Percentiles rank a stretch among this genome's conserved stretches.
Conservation (phyloP, 1,140 invertebrate genomes). For the Coptotermes formosanus region DNA sequence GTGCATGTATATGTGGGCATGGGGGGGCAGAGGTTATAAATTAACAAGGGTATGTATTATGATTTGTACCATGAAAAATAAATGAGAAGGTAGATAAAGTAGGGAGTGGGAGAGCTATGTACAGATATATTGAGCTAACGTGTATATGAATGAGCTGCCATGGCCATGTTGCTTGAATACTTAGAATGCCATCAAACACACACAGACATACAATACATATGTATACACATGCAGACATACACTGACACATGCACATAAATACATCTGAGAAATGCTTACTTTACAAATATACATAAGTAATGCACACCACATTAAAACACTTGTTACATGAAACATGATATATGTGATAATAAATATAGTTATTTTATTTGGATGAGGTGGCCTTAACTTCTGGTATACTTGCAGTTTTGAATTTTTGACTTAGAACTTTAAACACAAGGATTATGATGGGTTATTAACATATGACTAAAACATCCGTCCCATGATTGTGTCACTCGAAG, state of each 20-base stretch:
- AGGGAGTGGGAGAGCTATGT: background rate
- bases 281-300: background rate
- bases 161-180: conserved; percentile 17
- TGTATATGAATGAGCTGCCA: background rate
- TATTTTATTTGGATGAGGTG: conserved; percentile 9
- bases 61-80: conserved; percentile 6
- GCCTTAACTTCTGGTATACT: conserved; percentile 4
- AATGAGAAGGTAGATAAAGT: background rate
- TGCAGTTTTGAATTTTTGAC: conserved; percentile 10
- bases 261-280: background rate
- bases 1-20: background rate
- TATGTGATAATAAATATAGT: conserved; percentile 16
- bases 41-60: background rate
- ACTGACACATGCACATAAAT: conserved; percentile 3
- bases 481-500: background rate
- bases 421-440: background rate
- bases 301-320: conserved; percentile 7
- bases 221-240: conserved; percentile 15
- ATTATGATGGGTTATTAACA: background rate
- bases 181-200: background rate
- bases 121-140: background rate
- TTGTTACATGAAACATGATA: background rate
- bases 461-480: background rate
- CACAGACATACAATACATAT: background rate
- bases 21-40: background rate